These are phyloP conservation scores for Romanomermis culicivorax DNA, from an alignment of 2,888 invertebrate genomes.

Conservation along the genomic window DNA sequence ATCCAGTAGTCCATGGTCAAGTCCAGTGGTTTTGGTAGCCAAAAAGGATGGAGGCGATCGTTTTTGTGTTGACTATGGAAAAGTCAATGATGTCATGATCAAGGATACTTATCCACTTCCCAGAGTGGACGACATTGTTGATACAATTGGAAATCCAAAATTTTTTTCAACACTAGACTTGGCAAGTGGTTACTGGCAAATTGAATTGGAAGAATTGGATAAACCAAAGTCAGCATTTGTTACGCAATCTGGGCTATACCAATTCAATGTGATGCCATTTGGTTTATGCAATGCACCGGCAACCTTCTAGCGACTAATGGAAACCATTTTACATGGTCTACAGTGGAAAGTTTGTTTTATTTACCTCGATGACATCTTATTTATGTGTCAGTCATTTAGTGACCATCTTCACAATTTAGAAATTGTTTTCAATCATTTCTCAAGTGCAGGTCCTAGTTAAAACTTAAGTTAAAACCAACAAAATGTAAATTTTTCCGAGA, in stretches of 20 bases:
- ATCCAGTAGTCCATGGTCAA: conserved; percentile 23
- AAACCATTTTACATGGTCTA: conserved; percentile 12
- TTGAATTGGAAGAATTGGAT: conserved; percentile 12
- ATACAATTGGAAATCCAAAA: conserved; percentile 5
- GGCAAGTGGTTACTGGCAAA: conserved; percentile 13
- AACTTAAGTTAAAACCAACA: conserved; percentile 16
- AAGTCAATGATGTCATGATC: conserved; percentile 13
- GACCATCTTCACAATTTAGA: conserved; percentile 13
- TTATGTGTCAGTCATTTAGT: conserved; percentile 14
- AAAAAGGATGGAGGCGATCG: conserved; percentile 21
- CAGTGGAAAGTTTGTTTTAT: conserved; percentile 14
- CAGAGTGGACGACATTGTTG: conserved; percentile 12
- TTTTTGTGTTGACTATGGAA: conserved; percentile 17
- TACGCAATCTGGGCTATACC: conserved; percentile 13
- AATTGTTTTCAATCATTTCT: conserved; percentile 12
- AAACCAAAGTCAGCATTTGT: conserved; percentile 16
- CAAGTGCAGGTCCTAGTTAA: background rate
- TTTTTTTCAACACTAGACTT: conserved; percentile 13
- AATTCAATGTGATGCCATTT: conserved; percentile 20
- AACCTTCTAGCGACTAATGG: conserved; percentile 17
- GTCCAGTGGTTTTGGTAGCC: conserved; percentile 24
- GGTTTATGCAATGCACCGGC: conserved; percentile 16
- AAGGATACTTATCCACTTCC: conserved; percentile 13
- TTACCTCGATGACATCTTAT: conserved; percentile 18
- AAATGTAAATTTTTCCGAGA: conserved; percentile 16